phyloP scores from a whole-genome alignment of 2,888 invertebrate genomes.

The Oithona nana region DNA sequence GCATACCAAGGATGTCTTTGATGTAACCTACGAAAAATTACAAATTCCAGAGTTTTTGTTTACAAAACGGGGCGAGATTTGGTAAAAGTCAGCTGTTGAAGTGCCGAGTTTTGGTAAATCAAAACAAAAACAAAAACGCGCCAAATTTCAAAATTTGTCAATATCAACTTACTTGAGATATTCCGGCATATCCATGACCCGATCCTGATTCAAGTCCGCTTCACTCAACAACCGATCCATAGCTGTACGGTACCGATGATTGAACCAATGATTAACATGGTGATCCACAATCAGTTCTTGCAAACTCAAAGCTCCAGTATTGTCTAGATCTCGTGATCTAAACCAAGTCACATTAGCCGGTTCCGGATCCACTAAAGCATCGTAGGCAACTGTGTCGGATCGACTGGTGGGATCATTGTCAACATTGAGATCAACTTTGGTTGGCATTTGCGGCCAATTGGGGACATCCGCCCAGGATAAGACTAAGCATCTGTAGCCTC shows the following conservation, averaged over 20 bases:
- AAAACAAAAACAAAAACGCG: not conserved
- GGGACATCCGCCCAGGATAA: constrained; percentile 13
- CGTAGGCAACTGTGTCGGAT: not conserved
- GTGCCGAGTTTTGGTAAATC: no score
- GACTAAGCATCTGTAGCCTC: not conserved
- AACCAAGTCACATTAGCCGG: constrained; percentile 12
- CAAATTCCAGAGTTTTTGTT: no score
- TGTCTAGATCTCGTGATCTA: not conserved
- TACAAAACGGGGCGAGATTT: no score
- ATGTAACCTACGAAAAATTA: not conserved
- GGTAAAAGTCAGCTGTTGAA: no score
- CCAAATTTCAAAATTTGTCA: not conserved
- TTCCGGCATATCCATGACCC: constrained; percentile 4
- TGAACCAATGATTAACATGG: not conserved
- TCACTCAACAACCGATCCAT: not conserved
- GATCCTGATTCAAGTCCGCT: constrained; percentile 6
- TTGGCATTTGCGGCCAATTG: constrained; percentile 5
- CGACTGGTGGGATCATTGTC: not conserved
- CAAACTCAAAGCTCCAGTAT: not conserved
- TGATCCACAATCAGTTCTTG: not conserved
- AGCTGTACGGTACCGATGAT: not conserved
- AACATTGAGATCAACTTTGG: not conserved
- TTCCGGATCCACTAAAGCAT: no score
- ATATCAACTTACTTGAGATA: constrained; percentile 1
- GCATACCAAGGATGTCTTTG: constrained; percentile 13